Evolutionary conservation across 2,113 vertebrate species (phyloP).

Genomic region (Salvator merianae): DNA sequence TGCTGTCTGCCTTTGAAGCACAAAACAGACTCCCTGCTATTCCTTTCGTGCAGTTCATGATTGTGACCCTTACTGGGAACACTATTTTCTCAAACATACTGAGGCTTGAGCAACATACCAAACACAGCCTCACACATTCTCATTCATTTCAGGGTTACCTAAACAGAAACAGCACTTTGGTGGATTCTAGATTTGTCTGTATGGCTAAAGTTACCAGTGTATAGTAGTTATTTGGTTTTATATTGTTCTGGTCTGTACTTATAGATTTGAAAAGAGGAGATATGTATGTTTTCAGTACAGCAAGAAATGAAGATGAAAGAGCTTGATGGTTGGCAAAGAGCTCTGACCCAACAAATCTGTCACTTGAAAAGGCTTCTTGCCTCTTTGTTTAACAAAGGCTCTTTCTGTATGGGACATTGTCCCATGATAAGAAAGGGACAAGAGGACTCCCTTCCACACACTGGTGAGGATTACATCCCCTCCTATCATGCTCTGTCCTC

Average conservation of each 20-base stretch:
- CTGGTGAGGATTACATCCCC: too few species aligned
- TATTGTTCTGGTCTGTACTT: not conserved
- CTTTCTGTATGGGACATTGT: too few species aligned
- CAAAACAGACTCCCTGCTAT: not conserved
- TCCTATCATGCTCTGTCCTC: too few species aligned
- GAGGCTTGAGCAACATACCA: not conserved
- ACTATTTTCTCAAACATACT: not conserved
- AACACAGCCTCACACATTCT: not conserved
- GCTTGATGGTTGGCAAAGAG: not conserved
- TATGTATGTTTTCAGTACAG: not conserved
- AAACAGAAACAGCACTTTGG: not conserved
- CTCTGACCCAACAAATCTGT: not conserved
- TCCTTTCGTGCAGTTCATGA: not conserved
- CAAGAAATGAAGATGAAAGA: not conserved
- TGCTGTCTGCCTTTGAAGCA: not conserved
- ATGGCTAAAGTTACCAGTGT: not conserved
- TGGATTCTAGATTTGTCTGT: not conserved
- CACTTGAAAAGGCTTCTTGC: not conserved
- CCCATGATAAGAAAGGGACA: too few species aligned
- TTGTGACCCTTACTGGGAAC: not conserved
- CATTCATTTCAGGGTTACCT: not conserved
- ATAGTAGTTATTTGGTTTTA: not conserved
- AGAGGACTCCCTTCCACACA: too few species aligned
- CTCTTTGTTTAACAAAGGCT: too few species aligned
- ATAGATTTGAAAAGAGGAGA: fast-evolving